Percentiles rank a stretch among this genome's conserved stretches.
These are phyloP conservation scores for Synanthedon myopaeformis DNA, from an alignment of 2,888 invertebrate genomes.

Conservation along the genomic window DNA sequence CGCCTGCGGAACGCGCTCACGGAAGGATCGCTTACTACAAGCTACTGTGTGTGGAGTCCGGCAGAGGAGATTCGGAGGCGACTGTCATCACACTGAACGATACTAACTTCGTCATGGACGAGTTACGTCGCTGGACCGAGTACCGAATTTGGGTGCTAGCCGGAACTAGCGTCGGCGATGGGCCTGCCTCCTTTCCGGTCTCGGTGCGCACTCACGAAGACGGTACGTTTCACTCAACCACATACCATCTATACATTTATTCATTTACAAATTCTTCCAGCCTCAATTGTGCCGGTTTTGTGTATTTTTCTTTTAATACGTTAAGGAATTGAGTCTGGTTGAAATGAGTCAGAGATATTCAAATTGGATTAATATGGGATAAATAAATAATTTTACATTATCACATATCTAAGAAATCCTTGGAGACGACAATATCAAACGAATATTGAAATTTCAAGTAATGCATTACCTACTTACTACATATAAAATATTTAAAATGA, in stretches of 20 bases:
- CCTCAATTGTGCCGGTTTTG: neutral
- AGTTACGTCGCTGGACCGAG: conserved; percentile 94
- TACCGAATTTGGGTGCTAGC: conserved; percentile 98
- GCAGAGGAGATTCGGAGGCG: conserved; percentile 86
- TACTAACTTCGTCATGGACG: conserved; percentile 85
- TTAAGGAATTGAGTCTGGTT: conserved; percentile 37
- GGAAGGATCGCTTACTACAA: conserved; percentile 96
- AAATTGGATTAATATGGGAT: conserved; percentile 24
- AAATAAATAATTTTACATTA: conserved; percentile 24
- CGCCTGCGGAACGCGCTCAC: conserved; percentile 90
- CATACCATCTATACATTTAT: neutral
- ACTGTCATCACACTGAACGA: conserved; percentile 82
- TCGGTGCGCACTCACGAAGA: conserved; percentile 96
- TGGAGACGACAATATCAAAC: conserved; percentile 41
- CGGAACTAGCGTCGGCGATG: conserved; percentile 96
- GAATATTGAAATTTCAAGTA: conserved; percentile 10
- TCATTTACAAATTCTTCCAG: conserved; percentile 4
- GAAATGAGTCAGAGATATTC: conserved; percentile 14
- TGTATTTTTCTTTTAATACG: conserved; percentile 5
- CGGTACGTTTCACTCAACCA: conserved; percentile 84
- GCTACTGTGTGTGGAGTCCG: conserved; percentile 89
- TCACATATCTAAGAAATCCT: conserved; percentile 29
- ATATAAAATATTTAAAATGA: neutral
- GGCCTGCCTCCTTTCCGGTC: conserved; percentile 92
- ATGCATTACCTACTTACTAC: neutral